These are phyloP conservation scores for Aegotheles bennettii DNA, from an alignment of 2,113 vertebrate genomes.

Conservation along the genomic window DNA sequence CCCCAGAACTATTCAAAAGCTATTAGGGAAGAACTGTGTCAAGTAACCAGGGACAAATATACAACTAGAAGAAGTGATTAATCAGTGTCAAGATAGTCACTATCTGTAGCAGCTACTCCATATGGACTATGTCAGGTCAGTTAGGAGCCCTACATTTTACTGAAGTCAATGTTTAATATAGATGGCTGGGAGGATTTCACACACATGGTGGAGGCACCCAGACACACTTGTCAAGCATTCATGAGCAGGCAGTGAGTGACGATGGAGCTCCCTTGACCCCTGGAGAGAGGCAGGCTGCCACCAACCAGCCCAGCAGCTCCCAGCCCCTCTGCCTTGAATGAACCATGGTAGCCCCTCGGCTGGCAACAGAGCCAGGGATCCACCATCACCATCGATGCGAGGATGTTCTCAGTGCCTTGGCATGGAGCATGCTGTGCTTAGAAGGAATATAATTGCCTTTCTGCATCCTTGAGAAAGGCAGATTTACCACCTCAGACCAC, in stretches of 20 bases:
- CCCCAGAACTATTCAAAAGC: conserved; percentile 43
- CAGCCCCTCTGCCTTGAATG: not conserved
- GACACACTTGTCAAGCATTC: not conserved
- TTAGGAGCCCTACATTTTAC: conserved; percentile 36
- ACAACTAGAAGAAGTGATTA: conserved; percentile 39
- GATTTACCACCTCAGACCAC: not conserved
- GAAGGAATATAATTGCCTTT: not conserved
- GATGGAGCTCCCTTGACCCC: not conserved
- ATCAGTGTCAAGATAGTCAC: conserved; percentile 55
- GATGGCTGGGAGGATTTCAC: conserved; percentile 20
- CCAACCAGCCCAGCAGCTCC: not conserved
- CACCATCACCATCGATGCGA: rapidly evolving
- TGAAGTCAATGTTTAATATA: conserved; percentile 10
- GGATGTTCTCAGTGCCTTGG: not conserved
- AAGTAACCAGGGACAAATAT: conserved; percentile 45
- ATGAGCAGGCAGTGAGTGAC: not conserved
- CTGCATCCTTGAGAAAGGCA: not conserved
- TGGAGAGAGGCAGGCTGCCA: not conserved
- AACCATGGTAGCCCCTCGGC: not conserved
- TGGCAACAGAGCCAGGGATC: not conserved
- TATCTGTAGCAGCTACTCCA: conserved; percentile 57
- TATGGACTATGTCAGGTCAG: conserved; percentile 38
- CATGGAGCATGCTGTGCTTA: not conserved
- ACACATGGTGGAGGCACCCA: conserved; percentile 34
- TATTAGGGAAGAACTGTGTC: conserved; percentile 64